These are phyloP conservation scores for Nomada ruficornis DNA, from an alignment of 2,888 invertebrate species.

Conservation along the genomic window DNA sequence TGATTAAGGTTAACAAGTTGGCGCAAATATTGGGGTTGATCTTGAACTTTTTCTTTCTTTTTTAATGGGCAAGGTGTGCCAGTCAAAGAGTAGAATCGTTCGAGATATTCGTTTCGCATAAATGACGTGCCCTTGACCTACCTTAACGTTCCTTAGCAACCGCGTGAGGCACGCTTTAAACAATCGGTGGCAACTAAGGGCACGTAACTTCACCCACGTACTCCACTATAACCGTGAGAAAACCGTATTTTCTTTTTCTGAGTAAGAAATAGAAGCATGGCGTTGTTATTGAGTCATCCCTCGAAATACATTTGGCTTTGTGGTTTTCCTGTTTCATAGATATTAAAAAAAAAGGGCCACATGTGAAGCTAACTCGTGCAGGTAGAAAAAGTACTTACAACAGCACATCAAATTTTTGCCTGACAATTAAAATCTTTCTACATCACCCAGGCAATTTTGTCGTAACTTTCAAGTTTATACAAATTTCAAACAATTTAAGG, in stretches of 20 bases:
- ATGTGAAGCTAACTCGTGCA: not conserved
- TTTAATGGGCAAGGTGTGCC: not conserved
- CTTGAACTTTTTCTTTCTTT: not conserved
- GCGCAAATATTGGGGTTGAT: no score
- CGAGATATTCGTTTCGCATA: slow-evolving; percentile 31
- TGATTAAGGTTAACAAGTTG: not conserved
- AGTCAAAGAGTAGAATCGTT: not conserved
- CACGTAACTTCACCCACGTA: slow-evolving; percentile 62
- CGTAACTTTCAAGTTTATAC: no score
- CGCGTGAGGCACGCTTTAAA: slow-evolving; percentile 55
- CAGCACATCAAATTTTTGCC: not conserved
- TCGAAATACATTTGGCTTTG: slow-evolving; percentile 23
- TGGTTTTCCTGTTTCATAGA: not conserved
- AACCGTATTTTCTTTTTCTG: slow-evolving; percentile 17
- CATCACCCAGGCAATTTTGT: not conserved
- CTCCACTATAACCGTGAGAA: slow-evolving; percentile 53
- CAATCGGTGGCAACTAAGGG: slow-evolving; percentile 65
- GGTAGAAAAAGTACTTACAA: not conserved
- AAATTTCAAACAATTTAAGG: no score
- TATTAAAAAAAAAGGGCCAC: no score
- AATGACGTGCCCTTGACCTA: slow-evolving; percentile 66
- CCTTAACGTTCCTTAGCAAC: slow-evolving; percentile 64
- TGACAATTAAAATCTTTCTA: not conserved
- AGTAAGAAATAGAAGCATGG: slow-evolving; percentile 6
- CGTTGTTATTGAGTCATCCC: slow-evolving; percentile 11